Evolutionary conservation across 2,113 vertebrate genomes (phyloP), one percentile per base, ranked within the genome.

Genomic region (Coturnix japonica): DNA sequence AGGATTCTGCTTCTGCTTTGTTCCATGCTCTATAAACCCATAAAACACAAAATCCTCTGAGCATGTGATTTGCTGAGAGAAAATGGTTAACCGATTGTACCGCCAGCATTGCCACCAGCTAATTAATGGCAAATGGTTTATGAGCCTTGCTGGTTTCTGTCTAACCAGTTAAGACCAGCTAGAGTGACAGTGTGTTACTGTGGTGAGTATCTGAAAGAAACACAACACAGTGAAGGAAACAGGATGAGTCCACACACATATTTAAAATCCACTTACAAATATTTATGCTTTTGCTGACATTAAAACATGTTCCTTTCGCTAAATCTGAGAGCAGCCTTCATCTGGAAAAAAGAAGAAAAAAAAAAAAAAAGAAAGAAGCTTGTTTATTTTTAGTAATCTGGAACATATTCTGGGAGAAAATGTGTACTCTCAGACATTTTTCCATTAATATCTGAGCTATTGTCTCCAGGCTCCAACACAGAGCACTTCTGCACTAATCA

Each of bases 51-150:
- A 46, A 33, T 28, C 66, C 49, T 66, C 23, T 31, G 37, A 73
- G 15, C 0, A 2, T 0, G 0, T 59, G 54, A 35, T 54, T 80
- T 7, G 0, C 41, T 66, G 64, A 60, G 69, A 64, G 28, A 25
- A 85, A 14, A 33, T 5, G 3, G 43, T 66, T 89, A 63, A 61
- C 49, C 66, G 87, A 41, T 43, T 30, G 18, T 23, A 17, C 67
- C 33, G 89, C 31, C 46, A 71, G 17, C 37, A 51, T 26, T 79
- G 46, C 46, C 19, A 20, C 1, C 3, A 47, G 46, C 73, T 87
- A 85, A 0, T 72, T 93, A 49, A 37, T 93, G 1, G 0, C 18
- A 19, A 43, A 23, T 56, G 18, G 17, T 47, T 61, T 57, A 16
- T 28, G 37, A 28, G 28, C 13, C n/a, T 63, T 81, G 21, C 28